Evolutionary conservation across 2,888 invertebrate genomes (phyloP).

Genomic region (Campopleginae sp.): DNA sequence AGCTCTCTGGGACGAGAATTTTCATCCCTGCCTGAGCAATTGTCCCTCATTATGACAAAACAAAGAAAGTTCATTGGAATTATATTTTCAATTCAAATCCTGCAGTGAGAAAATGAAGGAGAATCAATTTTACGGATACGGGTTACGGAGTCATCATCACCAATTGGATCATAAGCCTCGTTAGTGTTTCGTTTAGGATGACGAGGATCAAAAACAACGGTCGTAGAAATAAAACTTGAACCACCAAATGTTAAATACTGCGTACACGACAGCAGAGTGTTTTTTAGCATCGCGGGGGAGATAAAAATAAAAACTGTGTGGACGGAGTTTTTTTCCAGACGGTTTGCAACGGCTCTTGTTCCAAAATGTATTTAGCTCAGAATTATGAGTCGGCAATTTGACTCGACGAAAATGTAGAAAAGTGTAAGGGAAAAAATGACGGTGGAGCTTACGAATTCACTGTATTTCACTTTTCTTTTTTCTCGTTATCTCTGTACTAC

Average conservation of each 20-base stretch:
- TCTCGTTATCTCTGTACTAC: slow-evolving; percentile 22
- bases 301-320: background rate
- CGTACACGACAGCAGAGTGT: background rate
- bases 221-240: background rate
- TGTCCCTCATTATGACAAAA: background rate
- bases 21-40: background rate
- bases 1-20: background rate
- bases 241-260: background rate
- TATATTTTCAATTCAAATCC: background rate
- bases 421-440: slow-evolving; percentile 6
- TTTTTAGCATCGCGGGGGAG: background rate
- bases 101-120: background rate
- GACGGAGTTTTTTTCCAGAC: background rate
- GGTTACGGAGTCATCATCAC: background rate
- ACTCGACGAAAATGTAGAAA: slow-evolving; percentile 31
- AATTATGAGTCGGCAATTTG: slow-evolving; percentile 45
- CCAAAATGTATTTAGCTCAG: slow-evolving; percentile 37
- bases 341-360: background rate
- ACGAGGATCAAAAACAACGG: background rate
- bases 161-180: background rate
- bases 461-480: slow-evolving; percentile 24
- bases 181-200: background rate
- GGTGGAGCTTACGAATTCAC: slow-evolving; percentile 37
- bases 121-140: background rate
- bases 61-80: background rate